phyloP scores from a whole-genome alignment of 2,888 invertebrate genomes.

The Phrixothrix hirtus region DNA sequence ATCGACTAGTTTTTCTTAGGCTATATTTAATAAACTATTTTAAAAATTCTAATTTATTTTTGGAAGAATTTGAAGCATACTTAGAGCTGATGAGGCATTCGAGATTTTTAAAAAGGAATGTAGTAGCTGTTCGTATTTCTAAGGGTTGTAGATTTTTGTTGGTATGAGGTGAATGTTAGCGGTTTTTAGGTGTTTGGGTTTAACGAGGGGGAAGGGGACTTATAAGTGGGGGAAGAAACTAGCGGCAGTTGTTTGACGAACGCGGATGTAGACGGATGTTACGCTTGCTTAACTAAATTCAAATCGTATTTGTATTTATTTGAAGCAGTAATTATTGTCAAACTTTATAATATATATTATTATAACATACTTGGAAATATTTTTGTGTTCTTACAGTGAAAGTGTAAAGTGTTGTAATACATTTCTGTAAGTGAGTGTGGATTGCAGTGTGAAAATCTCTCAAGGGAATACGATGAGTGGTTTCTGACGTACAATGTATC shows the following conservation, averaged over 20 bases:
- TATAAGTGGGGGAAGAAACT: slow-evolving; percentile 19
- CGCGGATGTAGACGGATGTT: slow-evolving; percentile 10
- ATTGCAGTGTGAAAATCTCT: slow-evolving; percentile 26
- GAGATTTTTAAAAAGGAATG: not conserved
- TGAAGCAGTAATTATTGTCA: slow-evolving; percentile 4
- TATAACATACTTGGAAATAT: slow-evolving; percentile 4
- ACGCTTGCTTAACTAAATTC: not conserved
- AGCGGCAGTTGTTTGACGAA: slow-evolving; percentile 27
- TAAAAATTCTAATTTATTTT: slow-evolving; percentile 2
- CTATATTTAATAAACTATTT: slow-evolving; percentile 6
- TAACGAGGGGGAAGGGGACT: slow-evolving; percentile 9
- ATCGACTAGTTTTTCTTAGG: no score
- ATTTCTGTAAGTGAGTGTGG: slow-evolving; percentile 28
- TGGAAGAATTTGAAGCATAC: slow-evolving; percentile 7
- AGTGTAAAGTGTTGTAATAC: slow-evolving; percentile 3
- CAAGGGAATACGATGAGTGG: slow-evolving; percentile 45
- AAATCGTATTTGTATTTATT: slow-evolving; percentile 8
- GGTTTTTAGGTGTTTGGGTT: slow-evolving; percentile 27
- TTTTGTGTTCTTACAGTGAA: slow-evolving; percentile 3
- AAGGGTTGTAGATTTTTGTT: slow-evolving; percentile 54
- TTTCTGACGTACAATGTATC: slow-evolving; percentile 71
- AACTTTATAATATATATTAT: slow-evolving; percentile 1
- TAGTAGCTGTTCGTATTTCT: slow-evolving; percentile 48
- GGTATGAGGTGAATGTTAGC: slow-evolving; percentile 39
- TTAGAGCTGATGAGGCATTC: not conserved